Base-by-base conservation (phyloP, 2,113 vertebrate genomes). In the Diadophis punctatus region DNA sequence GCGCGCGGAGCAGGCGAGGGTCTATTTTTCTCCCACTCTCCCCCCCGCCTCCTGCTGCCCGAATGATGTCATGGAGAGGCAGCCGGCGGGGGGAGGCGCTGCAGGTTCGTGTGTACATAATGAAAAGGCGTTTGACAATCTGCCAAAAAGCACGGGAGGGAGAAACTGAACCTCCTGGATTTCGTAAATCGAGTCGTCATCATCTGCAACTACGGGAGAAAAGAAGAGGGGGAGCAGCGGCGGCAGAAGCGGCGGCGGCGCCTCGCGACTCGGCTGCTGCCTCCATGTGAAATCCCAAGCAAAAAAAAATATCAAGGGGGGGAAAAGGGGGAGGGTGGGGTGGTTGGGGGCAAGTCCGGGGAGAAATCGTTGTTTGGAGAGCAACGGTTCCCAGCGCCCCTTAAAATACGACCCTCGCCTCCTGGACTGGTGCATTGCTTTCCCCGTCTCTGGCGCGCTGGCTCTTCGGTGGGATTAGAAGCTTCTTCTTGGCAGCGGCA, bases 21-120 rank as follows among this genome's bases (percentile, higher is more conserved):
- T 49, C 95, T 94, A 93, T 95, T 96, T 95, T 93, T 11, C 58
- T 27, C 25, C 58, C 58, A 56, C 27, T 34, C 46, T 46, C 46
- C 3, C 12, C 27, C 68, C 12, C 86, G 91, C 95, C 94, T 95
- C 94, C 95, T 93, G 87, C 93, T n/a, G 93, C 92, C 95, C 88
- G 94, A 94, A 97, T 98, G 98, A 99, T 98, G 98, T 98, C 98
- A 98, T 98, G 97, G 96, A 97, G 96, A 97, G 95, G 97, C 97
- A 96, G 95, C 95, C 89, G 95, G 93, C 58, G 94, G 89, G 14
- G 74, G 90, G 96, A 94, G 96, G 96, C 92, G 96, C 96, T 96
- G 98, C 98, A 98, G 98, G 98, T 97, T 97, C 94, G 93, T 91
- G 97, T 96, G 97, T 97, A 53, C 94, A 94, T 97, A 96, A 97